Percentiles rank a stretch among this genome's conserved stretches.
These are phyloP conservation scores for Bagarius yarrelli DNA, from an alignment of 2,113 vertebrate species.

Conservation along the genomic window DNA sequence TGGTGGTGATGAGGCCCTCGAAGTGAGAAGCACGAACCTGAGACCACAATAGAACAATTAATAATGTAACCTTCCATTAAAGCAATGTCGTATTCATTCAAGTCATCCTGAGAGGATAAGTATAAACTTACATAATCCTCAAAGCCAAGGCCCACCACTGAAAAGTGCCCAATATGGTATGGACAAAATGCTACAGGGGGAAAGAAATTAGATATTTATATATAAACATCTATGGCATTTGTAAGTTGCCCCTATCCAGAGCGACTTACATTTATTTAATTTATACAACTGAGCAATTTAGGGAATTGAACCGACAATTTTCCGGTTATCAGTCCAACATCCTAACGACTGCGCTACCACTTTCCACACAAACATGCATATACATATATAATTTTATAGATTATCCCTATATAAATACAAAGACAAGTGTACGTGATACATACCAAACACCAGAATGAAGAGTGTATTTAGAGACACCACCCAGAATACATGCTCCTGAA, in stretches of 20 bases:
- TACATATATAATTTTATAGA: no score
- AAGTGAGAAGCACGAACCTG: constrained; percentile 95
- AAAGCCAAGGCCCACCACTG: constrained; percentile 91
- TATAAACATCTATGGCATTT: no score
- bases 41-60: constrained; percentile 41
- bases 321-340: no score
- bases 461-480: constrained; percentile 95
- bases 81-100: not conserved
- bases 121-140: constrained; percentile 87
- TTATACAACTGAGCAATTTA: no score
- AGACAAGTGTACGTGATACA: constrained; percentile 54
- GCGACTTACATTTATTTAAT: not conserved
- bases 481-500: constrained; percentile 96
- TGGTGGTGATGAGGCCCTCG: constrained; percentile 92
- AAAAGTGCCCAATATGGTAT: constrained; percentile 96
- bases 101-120: not conserved
- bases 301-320: no score
- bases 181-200: constrained; percentile 87
- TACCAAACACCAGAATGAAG: constrained; percentile 97
- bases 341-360: no score
- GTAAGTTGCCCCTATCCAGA: no score
- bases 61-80: not conserved
- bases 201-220: no score
- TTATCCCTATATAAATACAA: no score
- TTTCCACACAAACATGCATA: no score